A percentile compares a stretch with the other conserved stretches of the same genome.
phyloP scores from a whole-genome alignment of 2,113 vertebrate species.

The Clinocottus analis region DNA sequence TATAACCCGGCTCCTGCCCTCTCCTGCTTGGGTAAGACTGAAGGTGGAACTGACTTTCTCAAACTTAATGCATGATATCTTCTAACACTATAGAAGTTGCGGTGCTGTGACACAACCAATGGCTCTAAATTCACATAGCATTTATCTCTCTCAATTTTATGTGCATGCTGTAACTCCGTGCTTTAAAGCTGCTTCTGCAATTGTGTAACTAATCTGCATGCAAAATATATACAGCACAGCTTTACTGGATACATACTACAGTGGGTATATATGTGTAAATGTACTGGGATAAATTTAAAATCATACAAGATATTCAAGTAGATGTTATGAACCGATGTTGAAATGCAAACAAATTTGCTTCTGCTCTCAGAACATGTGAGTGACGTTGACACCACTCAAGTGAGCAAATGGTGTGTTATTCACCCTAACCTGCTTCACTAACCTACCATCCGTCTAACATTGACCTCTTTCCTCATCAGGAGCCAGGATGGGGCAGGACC shows the following conservation, averaged over 20 bases:
- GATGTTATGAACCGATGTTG: neutral
- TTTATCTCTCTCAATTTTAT: conserved; percentile 14
- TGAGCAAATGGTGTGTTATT: conserved; percentile 1
- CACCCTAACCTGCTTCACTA: conserved; percentile 81
- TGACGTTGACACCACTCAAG: neutral
- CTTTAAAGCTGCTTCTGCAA: conserved; percentile 19
- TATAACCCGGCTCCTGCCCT: conserved; percentile 89
- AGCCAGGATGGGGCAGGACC: conserved; percentile 98
- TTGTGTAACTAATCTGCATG: conserved; percentile 51
- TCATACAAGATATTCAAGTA: neutral
- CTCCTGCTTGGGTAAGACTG: conserved; percentile 94
- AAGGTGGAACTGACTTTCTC: conserved; percentile 40
- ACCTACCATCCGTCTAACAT: conserved; percentile 87
- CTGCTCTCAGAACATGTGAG: conserved; percentile 10
- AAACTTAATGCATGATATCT: conserved; percentile 61
- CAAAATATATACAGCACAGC: neutral
- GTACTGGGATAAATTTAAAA: neutral
- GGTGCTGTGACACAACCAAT: conserved; percentile 40
- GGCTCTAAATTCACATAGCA: neutral
- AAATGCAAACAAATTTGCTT: neutral
- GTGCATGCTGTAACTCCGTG: conserved; percentile 57
- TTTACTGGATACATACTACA: neutral
- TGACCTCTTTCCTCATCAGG: conserved; percentile 95
- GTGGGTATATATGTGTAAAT: neutral
- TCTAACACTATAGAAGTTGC: conserved; percentile 18